Evolutionary conservation across 2,888 invertebrate species (phyloP), one percentile per base, ranked within the genome.

Genomic region (Latheticus oryzae): DNA sequence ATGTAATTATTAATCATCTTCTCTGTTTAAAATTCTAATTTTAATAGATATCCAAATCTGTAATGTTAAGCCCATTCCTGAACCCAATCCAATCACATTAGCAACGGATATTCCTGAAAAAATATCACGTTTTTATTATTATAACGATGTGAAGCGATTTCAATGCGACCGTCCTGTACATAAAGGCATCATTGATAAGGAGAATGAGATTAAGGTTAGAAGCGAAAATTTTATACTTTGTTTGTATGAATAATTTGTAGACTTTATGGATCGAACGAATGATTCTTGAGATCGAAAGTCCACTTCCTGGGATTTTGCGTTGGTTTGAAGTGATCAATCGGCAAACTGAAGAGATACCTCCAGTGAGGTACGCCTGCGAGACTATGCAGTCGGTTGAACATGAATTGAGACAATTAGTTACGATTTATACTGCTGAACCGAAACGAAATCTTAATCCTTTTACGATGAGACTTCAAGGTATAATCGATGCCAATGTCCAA

Each of bases 401-500:
- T 47, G 94, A 95, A 73, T 80, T 97, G 2, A 85, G 90, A 58
- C 88, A 89, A 68, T 82, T 96, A 0, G 89, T 94, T 42, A 84
- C 87, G 0, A 87, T 90, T 60, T 94, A 93, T 78, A 87, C 89
- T 0, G 86, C 87, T 1, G 92, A 93, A 69, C 90, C 91, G 0
- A 86, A 89, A 42, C 83, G 89, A 13, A 95, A 93, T 76, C 89
- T 95, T 59, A 94, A 93, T 78, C 95, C 94, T 0, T 91, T 96
- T 73, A 93, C 93, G 1, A 96, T 96, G 95, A 83, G 95, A 12
- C 79, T 97, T 7, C 79, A 79, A 62, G 97, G 97, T 1, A 93
- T 95, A 19, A 94, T 97, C 63, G 96, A 97, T 79, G 96, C 97
- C 0, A 95, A 95, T 71, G 97, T 97, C 0, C 94, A 95, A 85